These are phyloP conservation scores for Microcebus lehilahytsara DNA, from an alignment of 2,113 vertebrate species.

Conservation along the genomic window DNA sequence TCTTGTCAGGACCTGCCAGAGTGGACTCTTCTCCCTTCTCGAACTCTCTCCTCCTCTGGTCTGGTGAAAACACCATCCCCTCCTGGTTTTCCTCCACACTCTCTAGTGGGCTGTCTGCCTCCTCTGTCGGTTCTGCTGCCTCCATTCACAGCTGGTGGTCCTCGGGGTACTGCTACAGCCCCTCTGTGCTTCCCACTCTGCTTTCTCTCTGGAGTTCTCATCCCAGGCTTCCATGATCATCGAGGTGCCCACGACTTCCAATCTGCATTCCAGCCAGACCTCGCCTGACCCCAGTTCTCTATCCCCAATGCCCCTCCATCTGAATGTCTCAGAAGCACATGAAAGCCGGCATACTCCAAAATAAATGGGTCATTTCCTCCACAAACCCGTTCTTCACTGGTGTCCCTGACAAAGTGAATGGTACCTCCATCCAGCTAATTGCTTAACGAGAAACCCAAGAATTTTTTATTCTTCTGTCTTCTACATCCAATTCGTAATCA, in stretches of 20 bases:
- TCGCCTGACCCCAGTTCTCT: not conserved
- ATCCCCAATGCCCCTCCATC: not conserved
- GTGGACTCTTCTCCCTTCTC: not conserved
- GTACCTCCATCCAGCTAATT: not conserved
- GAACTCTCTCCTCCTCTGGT: not conserved
- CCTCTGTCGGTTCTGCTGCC: not conserved
- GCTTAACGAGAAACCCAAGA: not conserved
- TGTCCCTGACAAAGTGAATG: not conserved
- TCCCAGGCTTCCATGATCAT: not conserved
- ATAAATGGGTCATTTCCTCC: not conserved
- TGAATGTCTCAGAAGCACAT: not conserved
- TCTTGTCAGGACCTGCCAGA: not conserved
- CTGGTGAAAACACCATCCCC: rapidly evolving
- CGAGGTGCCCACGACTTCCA: not conserved
- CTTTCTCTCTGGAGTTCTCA: not conserved
- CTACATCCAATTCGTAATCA: not conserved
- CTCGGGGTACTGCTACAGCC: not conserved
- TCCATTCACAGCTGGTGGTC: not conserved
- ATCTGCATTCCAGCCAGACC: not conserved
- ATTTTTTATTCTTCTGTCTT: not conserved
- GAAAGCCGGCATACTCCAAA: not conserved
- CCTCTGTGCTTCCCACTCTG: not conserved
- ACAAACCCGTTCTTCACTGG: not conserved
- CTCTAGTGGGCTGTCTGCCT: not conserved
- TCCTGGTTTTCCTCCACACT: not conserved